These are phyloP conservation scores for Apis mellifera DNA, from an alignment of 1,140 invertebrate genomes.

Conservation along the genomic window Amel_HAv3.1 CM009931.2:6556001-6556500, in stretches of 20 bases:
- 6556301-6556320: conserved; percentile 59
- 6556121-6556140: too few relatives aligned
- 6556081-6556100: neutral
- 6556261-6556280: conserved; percentile 64
- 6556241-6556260: conserved; percentile 60
- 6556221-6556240: conserved; percentile 63
- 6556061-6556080: neutral
- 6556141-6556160: neutral
- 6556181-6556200: neutral
- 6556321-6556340: conserved; percentile 52
- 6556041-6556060: neutral
- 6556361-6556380: conserved; percentile 64
- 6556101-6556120: neutral
- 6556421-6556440: conserved; percentile 52
- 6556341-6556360: conserved; percentile 59
- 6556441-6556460: conserved; percentile 72
- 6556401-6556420: conserved; percentile 40
- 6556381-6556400: conserved; percentile 51
- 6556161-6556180: neutral
- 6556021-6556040: neutral
- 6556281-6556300: conserved; percentile 73
- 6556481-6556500: conserved; percentile 68
- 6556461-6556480: conserved; percentile 71
- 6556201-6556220: conserved; percentile 65
- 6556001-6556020: neutral